Evolutionary conservation across 2,888 invertebrate genomes (phyloP), one percentile per base, ranked within the genome.

Genomic region (Drosophila prolongata): DNA sequence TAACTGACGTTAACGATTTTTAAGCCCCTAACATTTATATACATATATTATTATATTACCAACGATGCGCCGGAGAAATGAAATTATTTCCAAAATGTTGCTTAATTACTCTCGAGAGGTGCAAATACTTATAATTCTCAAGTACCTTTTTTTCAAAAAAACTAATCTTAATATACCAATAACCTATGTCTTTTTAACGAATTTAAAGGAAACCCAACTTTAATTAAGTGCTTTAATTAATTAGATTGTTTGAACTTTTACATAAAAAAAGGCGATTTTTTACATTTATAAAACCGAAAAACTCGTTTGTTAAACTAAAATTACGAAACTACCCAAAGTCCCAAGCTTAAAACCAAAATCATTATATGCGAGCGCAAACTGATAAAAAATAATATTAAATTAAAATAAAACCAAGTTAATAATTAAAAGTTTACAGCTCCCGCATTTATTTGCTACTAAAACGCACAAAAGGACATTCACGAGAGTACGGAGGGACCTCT

Each of bases 181-280:
- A 81, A 70, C 72, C 85, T 78, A 69, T 68, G 71, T 80, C 79
- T 82, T 85, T 87, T 86, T 79, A 87, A 87, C 85, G 88, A 85
- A 85, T 85, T 87, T 87, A 59, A 75, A 65, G 38, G 43, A 77
- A 75, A 57, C 43, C 50, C 42, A 56, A 62, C 42, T 34, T 65
- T 50, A 46, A 75, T 70, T 83, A 81, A 83, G 87, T 88, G 86
- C 86, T 83, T 86, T 83, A 86, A 80, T 77, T 80, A 85, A 76
- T 79, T 46, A 74, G 71, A 85, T 88, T 86, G 79, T 86, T 86
- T 88, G 67, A 79, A 79, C 73, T 87, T 80, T 65, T 67, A 77
- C 66, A 70, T 77, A 76, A 54, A 38, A 50, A 49, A 42, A 54
- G 47, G 69, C 75, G 64, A 83, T 88, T 86, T 86, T 86, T 88